These are phyloP conservation scores for Cacoxenus indagator DNA, from an alignment of 2,888 invertebrate species.

Conservation along the genomic window DNA sequence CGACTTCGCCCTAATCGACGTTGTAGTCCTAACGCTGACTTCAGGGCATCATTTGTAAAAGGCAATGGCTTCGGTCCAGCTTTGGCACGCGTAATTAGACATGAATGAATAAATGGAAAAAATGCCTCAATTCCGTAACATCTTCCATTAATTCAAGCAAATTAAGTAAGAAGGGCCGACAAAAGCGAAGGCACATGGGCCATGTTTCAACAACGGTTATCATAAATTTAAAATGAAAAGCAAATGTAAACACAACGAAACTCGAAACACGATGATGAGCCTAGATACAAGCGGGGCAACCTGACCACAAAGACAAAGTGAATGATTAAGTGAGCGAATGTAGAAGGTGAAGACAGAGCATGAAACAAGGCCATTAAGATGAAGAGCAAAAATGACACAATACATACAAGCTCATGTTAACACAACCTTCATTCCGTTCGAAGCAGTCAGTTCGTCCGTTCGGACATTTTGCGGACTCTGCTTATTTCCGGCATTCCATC, in stretches of 20 bases:
- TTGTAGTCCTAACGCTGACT: background rate
- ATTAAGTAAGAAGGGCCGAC: too few species aligned
- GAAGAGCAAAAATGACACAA: conserved; percentile 24
- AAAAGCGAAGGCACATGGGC: too few species aligned
- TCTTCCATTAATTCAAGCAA: too few species aligned
- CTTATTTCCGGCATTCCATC: conserved; percentile 15
- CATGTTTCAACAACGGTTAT: background rate
- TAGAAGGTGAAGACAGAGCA: too few species aligned
- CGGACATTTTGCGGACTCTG: background rate
- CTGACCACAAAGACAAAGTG: background rate
- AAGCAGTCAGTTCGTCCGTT: too few species aligned
- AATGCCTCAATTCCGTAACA: too few species aligned
- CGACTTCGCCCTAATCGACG: background rate
- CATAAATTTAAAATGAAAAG: conserved; percentile 47
- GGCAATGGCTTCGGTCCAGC: background rate
- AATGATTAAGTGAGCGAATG: background rate
- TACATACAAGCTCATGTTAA: too few species aligned
- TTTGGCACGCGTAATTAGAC: conserved; percentile 4
- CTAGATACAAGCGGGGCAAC: background rate
- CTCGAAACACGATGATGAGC: background rate
- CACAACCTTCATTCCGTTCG: too few species aligned
- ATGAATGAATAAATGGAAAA: background rate
- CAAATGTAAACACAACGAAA: conserved; percentile 36
- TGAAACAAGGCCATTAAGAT: too few species aligned
- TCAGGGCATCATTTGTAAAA: too few species aligned